Evolutionary conservation across 2,797 vertebrate species (phyloP).

Genomic region (Rhincodon typus): DNA sequence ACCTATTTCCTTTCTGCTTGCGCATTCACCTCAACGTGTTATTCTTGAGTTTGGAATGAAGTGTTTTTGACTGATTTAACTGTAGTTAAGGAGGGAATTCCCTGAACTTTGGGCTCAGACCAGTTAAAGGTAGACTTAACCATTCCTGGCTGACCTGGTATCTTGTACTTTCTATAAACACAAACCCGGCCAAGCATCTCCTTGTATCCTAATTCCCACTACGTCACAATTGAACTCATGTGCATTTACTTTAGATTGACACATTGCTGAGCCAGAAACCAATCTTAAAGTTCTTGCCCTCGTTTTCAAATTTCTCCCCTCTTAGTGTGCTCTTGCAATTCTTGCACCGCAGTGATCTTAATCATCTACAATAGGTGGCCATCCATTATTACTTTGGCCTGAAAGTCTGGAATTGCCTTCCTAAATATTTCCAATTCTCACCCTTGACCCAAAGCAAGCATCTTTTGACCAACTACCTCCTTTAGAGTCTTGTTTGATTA

Average conservation of each 20-base stretch:
- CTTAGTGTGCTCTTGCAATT: background rate
- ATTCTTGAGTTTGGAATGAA: conserved; percentile 4
- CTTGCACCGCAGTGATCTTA: background rate
- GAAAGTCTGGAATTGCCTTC: background rate
- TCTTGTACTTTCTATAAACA: background rate
- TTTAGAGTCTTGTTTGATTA: background rate
- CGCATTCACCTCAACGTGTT: background rate
- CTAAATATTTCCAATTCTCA: background rate
- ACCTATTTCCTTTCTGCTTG: background rate
- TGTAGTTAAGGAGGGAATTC: background rate
- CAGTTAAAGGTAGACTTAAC: no score
- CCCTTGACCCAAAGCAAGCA: no score
- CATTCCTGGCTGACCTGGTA: background rate
- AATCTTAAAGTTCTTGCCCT: background rate
- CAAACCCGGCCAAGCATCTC: background rate
- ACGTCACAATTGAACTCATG: no score
- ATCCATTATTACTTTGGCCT: background rate
- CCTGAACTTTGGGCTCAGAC: background rate
- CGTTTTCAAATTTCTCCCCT: background rate
- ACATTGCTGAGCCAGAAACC: no score
- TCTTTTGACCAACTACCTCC: background rate
- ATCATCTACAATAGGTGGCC: background rate
- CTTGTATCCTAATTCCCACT: background rate
- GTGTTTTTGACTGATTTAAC: background rate
- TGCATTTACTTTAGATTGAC: no score